phyloP scores from a whole-genome alignment of 2,888 invertebrate genomes.

The Exocentrus adspersus region DNA sequence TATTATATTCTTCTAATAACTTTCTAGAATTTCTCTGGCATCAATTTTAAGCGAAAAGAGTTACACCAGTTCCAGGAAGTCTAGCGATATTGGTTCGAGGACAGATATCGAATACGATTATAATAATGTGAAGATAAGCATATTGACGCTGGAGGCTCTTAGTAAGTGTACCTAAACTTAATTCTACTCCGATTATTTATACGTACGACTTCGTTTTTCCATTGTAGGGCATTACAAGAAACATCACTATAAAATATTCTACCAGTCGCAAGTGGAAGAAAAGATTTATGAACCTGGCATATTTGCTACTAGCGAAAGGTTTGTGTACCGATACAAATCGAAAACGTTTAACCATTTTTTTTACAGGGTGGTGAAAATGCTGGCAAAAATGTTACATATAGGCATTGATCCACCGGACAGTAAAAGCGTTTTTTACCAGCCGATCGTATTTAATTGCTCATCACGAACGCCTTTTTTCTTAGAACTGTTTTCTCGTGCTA shows the following conservation, averaged over 20 bases:
- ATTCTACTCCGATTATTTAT: no score
- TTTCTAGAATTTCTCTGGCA: conserved; percentile 47
- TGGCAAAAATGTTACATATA: conserved; percentile 57
- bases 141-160: conserved; percentile 51
- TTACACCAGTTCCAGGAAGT: conserved; percentile 34
- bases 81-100: conserved; percentile 27
- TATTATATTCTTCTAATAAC: neutral
- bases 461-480: conserved; percentile 55
- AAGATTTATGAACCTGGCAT: conserved; percentile 57
- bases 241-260: conserved; percentile 54
- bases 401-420: conserved; percentile 55
- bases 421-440: conserved; percentile 55
- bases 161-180: conserved; percentile 45
- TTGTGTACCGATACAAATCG: neutral
- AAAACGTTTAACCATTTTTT: conserved; percentile 6
- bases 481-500: conserved; percentile 59
- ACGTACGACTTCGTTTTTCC: no score
- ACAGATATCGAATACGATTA: conserved; percentile 37
- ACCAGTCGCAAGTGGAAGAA: conserved; percentile 58
- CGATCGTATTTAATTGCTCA: conserved; percentile 56
- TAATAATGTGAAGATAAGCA: conserved; percentile 43
- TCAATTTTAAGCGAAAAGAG: conserved; percentile 47
- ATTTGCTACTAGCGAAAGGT: conserved; percentile 57
- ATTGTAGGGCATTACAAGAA: conserved; percentile 56
- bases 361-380: conserved; percentile 54